Conservation (phyloP, 2,797 vertebrate genomes). For the Cottoperca gobio region DNA sequence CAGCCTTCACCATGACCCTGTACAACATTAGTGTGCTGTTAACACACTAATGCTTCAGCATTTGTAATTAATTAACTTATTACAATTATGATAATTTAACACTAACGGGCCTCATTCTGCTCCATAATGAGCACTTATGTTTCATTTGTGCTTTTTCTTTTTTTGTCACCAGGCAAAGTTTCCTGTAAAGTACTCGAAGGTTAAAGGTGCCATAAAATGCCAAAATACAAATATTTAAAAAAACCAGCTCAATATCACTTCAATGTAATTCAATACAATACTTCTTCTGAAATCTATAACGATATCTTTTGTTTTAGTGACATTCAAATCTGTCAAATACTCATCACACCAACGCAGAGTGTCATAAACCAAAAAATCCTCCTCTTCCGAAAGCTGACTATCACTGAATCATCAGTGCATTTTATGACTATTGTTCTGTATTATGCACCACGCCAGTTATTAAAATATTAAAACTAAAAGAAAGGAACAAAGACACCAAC, state of each 20-base stretch:
- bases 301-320: slow-evolving; percentile 17
- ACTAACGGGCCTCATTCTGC: neutral
- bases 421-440: slow-evolving; percentile 20
- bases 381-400: slow-evolving; percentile 23
- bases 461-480: slow-evolving; percentile 12
- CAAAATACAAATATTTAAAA: neutral
- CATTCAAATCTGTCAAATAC: slow-evolving; percentile 19
- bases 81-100: neutral
- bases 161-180: neutral
- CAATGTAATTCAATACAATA: neutral
- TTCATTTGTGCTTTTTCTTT: neutral
- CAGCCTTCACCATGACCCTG: neutral
- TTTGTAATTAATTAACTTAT: neutral
- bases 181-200: neutral
- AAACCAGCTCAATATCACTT: neutral
- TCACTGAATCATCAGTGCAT: slow-evolving; percentile 42
- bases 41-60: neutral
- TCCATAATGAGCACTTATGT: neutral
- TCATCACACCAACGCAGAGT: slow-evolving; percentile 25
- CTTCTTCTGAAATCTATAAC: neutral
- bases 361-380: slow-evolving; percentile 25
- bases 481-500: slow-evolving; percentile 29
- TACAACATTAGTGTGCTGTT: neutral
- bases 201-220: neutral
- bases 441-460: slow-evolving; percentile 8